These are phyloP conservation scores for Portunus trituberculatus DNA, from an alignment of 1,140 invertebrate genomes.

Conservation along the genomic window DNA sequence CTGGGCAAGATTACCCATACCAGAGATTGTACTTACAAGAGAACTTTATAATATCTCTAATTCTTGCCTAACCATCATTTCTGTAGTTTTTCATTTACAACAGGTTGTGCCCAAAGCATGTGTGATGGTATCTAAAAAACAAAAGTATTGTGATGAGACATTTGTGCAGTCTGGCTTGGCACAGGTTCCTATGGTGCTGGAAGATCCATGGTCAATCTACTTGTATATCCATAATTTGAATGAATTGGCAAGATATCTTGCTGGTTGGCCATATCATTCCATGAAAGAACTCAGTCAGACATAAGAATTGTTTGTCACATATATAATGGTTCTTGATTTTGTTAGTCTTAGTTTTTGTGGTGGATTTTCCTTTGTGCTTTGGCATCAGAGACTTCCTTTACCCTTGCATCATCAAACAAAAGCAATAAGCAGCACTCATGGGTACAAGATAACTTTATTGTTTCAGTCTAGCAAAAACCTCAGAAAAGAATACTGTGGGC, in stretches of 20 bases:
- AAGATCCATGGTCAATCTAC: constrained; percentile 10
- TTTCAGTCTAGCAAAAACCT: not conserved
- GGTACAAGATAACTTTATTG: not conserved
- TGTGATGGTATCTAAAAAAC: too few species aligned
- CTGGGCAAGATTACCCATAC: too few species aligned
- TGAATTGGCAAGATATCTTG: not conserved
- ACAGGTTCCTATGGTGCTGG: not conserved
- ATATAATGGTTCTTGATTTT: not conserved
- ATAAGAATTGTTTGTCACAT: not conserved
- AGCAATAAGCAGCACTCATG: not conserved
- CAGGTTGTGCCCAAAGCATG: too few species aligned
- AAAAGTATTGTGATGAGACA: not conserved
- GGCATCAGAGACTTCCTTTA: not conserved
- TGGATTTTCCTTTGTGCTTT: not conserved
- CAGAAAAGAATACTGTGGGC: not conserved
- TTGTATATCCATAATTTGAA: not conserved
- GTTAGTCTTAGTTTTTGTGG: not conserved
- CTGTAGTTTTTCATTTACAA: too few species aligned
- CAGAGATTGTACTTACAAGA: too few species aligned
- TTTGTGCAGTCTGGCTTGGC: not conserved
- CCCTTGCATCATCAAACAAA: not conserved
- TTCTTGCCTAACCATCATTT: too few species aligned
- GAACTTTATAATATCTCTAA: too few species aligned
- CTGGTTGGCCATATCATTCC: not conserved
- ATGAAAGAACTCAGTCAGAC: not conserved